phyloP scores from a whole-genome alignment of 2,113 vertebrate species.

The Ondatra zibethicus region DNA sequence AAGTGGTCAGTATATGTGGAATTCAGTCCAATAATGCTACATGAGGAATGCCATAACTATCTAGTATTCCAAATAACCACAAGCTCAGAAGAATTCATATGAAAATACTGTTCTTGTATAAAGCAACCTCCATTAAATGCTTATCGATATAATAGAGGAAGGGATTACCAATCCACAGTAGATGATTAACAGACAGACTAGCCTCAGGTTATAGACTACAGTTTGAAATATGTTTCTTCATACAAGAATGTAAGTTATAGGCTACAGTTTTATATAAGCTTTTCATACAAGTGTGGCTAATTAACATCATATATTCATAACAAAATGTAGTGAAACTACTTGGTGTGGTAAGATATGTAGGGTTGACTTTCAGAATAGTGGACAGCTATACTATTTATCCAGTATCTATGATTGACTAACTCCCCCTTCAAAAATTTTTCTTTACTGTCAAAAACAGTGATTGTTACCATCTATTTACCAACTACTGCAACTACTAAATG shows the following conservation, averaged over 20 bases:
- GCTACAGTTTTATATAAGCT: neutral
- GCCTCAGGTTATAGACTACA: neutral
- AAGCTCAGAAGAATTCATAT: neutral
- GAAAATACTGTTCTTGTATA: neutral
- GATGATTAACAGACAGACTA: neutral
- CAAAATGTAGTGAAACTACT: neutral
- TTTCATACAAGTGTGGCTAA: neutral
- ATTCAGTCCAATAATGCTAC: neutral
- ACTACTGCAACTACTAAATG: neutral
- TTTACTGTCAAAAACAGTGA: neutral
- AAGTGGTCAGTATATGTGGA: neutral
- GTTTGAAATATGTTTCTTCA: neutral
- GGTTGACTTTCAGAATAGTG: neutral
- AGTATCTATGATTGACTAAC: neutral
- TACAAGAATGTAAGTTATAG: neutral
- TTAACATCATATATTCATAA: neutral
- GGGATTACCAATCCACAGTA: neutral
- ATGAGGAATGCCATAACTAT: neutral
- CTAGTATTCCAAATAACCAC: neutral
- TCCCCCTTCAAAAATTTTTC: neutral
- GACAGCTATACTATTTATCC: neutral
- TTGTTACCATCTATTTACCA: neutral
- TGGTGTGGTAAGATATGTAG: neutral
- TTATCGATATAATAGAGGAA: neutral
- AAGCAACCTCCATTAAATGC: constrained; percentile 10